Evolutionary conservation across 2,113 vertebrate genomes (phyloP).

Genomic region (Climacteris rufus): DNA sequence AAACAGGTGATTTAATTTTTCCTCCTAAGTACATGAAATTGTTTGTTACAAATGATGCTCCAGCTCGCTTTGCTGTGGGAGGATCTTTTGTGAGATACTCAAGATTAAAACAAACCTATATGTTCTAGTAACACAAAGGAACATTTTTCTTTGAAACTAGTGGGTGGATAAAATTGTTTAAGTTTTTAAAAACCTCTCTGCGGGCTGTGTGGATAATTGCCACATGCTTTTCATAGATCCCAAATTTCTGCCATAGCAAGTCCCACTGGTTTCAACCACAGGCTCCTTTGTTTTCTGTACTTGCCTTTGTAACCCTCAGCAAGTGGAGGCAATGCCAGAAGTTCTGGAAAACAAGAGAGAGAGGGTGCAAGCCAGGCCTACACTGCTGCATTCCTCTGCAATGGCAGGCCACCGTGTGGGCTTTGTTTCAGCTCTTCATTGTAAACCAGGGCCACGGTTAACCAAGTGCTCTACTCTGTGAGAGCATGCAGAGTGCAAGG

Average conservation of each 20-base stretch:
- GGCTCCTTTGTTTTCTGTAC: slow-evolving; percentile 70
- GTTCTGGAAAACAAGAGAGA: slow-evolving; percentile 58
- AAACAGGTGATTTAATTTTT: background rate
- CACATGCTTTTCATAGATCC: slow-evolving; percentile 77
- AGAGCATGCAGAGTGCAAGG: background rate
- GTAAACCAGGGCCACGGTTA: background rate
- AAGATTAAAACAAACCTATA: slow-evolving; percentile 60
- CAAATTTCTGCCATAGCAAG: slow-evolving; percentile 76
- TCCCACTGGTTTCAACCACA: slow-evolving; percentile 67
- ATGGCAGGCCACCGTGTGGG: background rate
- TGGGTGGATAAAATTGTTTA: slow-evolving; percentile 67
- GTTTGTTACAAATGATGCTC: background rate
- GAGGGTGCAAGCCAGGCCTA: slow-evolving; percentile 53
- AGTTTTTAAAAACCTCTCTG: slow-evolving; percentile 10
- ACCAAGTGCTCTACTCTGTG: background rate
- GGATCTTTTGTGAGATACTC: slow-evolving; percentile 45
- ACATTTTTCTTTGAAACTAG: slow-evolving; percentile 42
- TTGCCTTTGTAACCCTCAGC: slow-evolving; percentile 44
- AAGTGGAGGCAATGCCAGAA: slow-evolving; percentile 9
- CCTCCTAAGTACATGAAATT: background rate
- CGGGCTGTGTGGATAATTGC: slow-evolving; percentile 62
- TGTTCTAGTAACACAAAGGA: slow-evolving; percentile 71
- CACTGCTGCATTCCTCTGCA: slow-evolving; percentile 62
- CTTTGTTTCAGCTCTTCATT: background rate
- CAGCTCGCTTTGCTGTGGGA: slow-evolving; percentile 14